Base-by-base conservation (phyloP, 2,113 vertebrate species). In the Microcebus tavaratra region DNA sequence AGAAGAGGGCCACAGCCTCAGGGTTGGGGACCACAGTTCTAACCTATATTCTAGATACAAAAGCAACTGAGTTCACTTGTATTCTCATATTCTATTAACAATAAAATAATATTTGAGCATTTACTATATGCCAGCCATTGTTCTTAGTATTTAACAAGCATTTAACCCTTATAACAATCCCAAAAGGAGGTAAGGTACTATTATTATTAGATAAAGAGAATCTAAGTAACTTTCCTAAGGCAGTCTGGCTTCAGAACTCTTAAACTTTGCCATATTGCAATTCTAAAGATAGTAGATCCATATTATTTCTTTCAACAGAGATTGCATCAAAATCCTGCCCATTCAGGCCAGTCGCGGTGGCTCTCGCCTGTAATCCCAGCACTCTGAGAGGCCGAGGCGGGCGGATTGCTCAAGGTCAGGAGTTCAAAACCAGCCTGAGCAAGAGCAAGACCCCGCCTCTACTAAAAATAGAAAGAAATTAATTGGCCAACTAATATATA, bases 301-400 rank as follows among this genome's bases (percentile, higher is more conserved):
- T 82, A 88, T 84, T 80, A 96, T 75, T 79, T 87, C 70, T 78
- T 90, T 80, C 80, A 88, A 67, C 8, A 34, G 21, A 80, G 55
- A 80, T 18, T 55, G 63, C 70, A 73, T 83, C 76, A 78, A 95
- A 96, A 88, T 96, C 57, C 70, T 57, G 39, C 48, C 80, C 25
- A 84, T n/a, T 36, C 36, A 36, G 36, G 36, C 36, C 36, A 3
- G 45, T 7, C 45, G 45, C 1, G 45, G 45, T 45, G 45, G 45
- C 45, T 45, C 45, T 8, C 8, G 45, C 45, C 45, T 45, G 45
- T 45, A 45, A 45, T 45, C 45, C 45, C 8, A 45, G 45, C 45
- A 45, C 45, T 45, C 45, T 45, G 45, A 8, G 7, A 45, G 7
- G 45, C 45, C 45, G 45, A 45, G 45, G 45, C 8, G 1, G 45